A percentile compares a stretch with the other conserved stretches of the same genome.
These are phyloP conservation scores for Leptopilina syphax DNA, from an alignment of 2,888 invertebrate species.

Conservation along the genomic window DNA sequence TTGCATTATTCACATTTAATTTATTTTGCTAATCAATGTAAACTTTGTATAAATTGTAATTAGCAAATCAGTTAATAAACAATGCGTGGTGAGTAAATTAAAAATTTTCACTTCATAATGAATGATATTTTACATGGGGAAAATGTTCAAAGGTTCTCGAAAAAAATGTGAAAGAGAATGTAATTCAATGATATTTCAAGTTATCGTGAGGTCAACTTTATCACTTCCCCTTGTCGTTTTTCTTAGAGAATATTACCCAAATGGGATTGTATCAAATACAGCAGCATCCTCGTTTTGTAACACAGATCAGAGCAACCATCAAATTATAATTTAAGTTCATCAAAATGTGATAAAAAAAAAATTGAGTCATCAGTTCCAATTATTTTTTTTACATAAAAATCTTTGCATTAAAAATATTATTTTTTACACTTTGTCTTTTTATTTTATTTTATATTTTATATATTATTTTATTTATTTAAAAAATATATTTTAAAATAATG, in stretches of 20 bases:
- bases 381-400: no score
- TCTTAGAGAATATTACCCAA: slow-evolving; percentile 24
- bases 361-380: background rate
- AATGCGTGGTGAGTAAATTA: no score
- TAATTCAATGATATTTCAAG: slow-evolving; percentile 44
- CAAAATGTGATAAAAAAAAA: background rate
- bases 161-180: slow-evolving; percentile 6
- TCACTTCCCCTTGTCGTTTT: slow-evolving; percentile 56
- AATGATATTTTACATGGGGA: background rate
- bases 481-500: no score
- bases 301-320: slow-evolving; percentile 9
- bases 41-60: no score
- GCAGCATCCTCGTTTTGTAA: slow-evolving; percentile 35
- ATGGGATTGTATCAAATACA: slow-evolving; percentile 32
- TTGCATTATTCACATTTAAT: no score
- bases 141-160: background rate
- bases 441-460: no score
- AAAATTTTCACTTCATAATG: no score
- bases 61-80: no score
- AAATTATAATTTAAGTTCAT: slow-evolving; percentile 1
- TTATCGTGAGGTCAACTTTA: slow-evolving; percentile 67
- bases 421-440: no score
- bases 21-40: no score
- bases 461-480: no score
- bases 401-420: no score